These are phyloP conservation scores for Gallinago undulata DNA, from an alignment of 2,113 vertebrate species.

Conservation along the genomic window DNA sequence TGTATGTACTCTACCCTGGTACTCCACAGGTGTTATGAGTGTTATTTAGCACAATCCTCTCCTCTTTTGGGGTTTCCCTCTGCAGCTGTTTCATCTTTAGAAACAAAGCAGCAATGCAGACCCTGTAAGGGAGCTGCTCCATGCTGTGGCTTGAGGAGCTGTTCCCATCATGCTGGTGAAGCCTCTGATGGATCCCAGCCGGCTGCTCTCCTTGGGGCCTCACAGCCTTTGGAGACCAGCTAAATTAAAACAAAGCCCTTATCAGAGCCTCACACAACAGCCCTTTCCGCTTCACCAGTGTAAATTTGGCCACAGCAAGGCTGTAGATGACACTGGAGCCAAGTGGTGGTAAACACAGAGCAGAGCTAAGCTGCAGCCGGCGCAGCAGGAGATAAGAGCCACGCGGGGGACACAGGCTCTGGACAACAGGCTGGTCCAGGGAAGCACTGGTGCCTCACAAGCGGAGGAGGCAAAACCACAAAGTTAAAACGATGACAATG, in stretches of 20 bases:
- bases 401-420: fast-evolving
- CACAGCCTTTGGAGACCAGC: background rate
- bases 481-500: background rate
- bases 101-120: background rate
- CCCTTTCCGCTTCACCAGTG: background rate
- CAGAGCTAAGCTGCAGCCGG: slow-evolving; percentile 15
- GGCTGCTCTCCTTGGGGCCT: background rate
- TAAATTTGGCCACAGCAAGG: background rate
- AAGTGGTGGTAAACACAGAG: slow-evolving; percentile 1
- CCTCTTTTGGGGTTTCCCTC: background rate
- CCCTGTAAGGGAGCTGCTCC: background rate
- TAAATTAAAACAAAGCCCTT: slow-evolving; percentile 9
- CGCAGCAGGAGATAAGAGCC: fast-evolving
- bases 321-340: background rate
- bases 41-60: background rate
- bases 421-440: background rate
- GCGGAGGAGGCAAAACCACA: background rate
- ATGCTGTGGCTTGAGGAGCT: background rate
- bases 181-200: background rate
- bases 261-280: background rate
- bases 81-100: background rate
- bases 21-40: fast-evolving
- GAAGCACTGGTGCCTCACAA: background rate
- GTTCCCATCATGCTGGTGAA: background rate
- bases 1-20: background rate